Evolutionary conservation across 2,888 invertebrate genomes (phyloP).

Genomic region (Apotomis capreana): DNA sequence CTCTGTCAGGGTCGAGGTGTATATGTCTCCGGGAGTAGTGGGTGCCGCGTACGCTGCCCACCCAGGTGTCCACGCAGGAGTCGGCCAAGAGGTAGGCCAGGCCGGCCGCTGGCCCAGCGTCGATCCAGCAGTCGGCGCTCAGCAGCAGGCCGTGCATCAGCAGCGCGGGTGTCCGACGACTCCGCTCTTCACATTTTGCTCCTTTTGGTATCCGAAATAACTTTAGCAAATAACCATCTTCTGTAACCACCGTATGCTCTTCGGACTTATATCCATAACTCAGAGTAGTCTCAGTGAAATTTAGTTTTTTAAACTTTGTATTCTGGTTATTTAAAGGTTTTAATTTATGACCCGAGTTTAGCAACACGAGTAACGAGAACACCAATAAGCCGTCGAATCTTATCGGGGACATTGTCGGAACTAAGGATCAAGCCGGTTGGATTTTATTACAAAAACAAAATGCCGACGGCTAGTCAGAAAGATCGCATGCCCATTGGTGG

Average conservation of each 20-base stretch:
- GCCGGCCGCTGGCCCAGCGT: slow-evolving; percentile 61
- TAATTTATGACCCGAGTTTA: slow-evolving; percentile 3
- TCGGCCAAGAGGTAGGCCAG: slow-evolving; percentile 55
- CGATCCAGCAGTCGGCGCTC: slow-evolving; percentile 63
- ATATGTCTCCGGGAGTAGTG: slow-evolving; percentile 81
- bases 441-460: slow-evolving; percentile 11
- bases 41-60: slow-evolving; percentile 63
- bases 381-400: slow-evolving; percentile 24
- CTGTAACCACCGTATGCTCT: slow-evolving; percentile 62
- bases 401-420: slow-evolving; percentile 25
- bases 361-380: slow-evolving; percentile 4
- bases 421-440: slow-evolving; percentile 17
- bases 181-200: slow-evolving; percentile 50
- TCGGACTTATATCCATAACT: slow-evolving; percentile 60
- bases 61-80: slow-evolving; percentile 58
- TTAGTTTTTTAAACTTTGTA: slow-evolving; percentile 43
- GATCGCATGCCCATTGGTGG: background rate
- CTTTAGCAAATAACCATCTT: slow-evolving; percentile 67
- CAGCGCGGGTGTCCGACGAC: slow-evolving; percentile 58
- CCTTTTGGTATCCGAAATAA: slow-evolving; percentile 59
- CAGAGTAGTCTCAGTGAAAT: slow-evolving; percentile 58
- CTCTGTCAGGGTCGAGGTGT: slow-evolving; percentile 56
- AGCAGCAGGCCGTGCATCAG: slow-evolving; percentile 69
- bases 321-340: background rate
- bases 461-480: slow-evolving; percentile 23